Evolutionary conservation across 1,140 invertebrate species (phyloP).

Genomic region (Octopus sinensis): DNA sequence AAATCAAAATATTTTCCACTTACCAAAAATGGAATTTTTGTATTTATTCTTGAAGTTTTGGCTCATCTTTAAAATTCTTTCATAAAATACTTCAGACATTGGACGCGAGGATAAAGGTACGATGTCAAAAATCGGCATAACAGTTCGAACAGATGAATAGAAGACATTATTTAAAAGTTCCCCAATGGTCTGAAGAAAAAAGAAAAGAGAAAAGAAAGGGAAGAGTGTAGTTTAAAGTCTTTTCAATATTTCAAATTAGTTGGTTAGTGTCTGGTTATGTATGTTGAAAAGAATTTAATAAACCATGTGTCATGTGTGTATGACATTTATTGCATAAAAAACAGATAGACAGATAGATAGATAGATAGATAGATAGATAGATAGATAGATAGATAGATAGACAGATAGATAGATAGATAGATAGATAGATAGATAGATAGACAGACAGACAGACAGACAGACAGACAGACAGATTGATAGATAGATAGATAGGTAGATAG

Average conservation of each 20-base stretch:
- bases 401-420: too few relatives aligned
- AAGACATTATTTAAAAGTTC: not conserved
- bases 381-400: too few relatives aligned
- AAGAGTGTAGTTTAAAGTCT: not conserved
- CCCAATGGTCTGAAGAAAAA: not conserved
- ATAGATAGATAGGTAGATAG: too few relatives aligned
- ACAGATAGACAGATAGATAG: too few relatives aligned
- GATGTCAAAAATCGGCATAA: not conserved
- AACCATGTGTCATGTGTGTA: not conserved
- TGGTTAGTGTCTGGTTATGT: not conserved
- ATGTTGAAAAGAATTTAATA: not conserved
- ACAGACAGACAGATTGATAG: too few relatives aligned
- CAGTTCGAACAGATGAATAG: not conserved
- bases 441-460: too few relatives aligned
- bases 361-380: too few relatives aligned
- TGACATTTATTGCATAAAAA: too few relatives aligned
- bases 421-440: too few relatives aligned
- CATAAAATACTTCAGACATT: not conserved
- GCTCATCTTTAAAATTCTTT: not conserved
- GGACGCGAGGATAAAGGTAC: not conserved
- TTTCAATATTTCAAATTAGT: not conserved
- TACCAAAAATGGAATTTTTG: too few relatives aligned
- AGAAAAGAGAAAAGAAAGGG: not conserved
- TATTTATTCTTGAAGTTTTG: too few relatives aligned
- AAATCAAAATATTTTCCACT: too few relatives aligned